Evolutionary conservation across 2,797 vertebrate genomes (phyloP).

Genomic region (Periparus ater): DNA sequence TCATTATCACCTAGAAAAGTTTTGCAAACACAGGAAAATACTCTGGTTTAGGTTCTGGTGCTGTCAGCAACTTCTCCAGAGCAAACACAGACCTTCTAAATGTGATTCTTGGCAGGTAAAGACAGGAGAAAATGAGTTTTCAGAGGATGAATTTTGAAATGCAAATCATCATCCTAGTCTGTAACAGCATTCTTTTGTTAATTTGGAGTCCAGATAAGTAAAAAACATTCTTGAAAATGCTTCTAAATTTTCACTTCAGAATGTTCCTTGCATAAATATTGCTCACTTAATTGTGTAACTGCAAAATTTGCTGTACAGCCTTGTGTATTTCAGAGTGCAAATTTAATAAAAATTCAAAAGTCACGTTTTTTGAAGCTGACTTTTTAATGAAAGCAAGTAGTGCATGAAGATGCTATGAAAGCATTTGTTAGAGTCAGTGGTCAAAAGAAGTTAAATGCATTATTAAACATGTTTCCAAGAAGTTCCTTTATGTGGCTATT

Average conservation of each 20-base stretch:
- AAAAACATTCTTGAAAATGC: background rate
- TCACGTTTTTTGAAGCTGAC: background rate
- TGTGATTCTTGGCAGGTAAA: conserved; percentile 54
- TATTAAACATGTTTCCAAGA: background rate
- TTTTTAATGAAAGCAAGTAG: background rate
- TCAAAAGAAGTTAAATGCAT: background rate
- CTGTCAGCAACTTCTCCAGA: conserved; percentile 50
- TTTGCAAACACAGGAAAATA: background rate
- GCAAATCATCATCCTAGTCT: background rate
- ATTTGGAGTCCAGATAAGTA: background rate
- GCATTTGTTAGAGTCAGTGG: background rate
- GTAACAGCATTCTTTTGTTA: background rate
- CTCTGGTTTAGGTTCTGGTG: conserved; percentile 18
- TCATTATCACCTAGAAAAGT: conserved; percentile 51
- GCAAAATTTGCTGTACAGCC: background rate
- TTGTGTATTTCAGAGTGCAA: background rate
- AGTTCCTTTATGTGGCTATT: background rate
- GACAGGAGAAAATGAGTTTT: conserved; percentile 7
- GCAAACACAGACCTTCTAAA: conserved; percentile 27
- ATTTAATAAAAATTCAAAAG: background rate
- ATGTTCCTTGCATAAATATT: background rate
- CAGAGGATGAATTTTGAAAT: conserved; percentile 26
- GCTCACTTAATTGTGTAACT: background rate
- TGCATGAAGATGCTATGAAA: background rate
- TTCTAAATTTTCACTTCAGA: background rate